These are phyloP conservation scores for Rhinoderma darwinii DNA, from an alignment of 2,113 vertebrate species.

Conservation along the genomic window DNA sequence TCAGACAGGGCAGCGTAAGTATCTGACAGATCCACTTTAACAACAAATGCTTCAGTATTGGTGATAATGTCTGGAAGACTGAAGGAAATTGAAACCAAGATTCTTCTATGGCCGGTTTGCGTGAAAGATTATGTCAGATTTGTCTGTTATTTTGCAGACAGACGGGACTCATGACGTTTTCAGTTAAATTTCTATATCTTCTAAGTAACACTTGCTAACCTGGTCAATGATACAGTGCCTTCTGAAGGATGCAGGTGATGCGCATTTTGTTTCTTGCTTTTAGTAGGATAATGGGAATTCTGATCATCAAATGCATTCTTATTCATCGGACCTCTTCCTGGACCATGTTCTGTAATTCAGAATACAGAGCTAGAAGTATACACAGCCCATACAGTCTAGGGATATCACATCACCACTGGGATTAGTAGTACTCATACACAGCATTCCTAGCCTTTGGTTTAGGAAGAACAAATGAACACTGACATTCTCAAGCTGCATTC, in stretches of 20 bases:
- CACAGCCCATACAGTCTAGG: neutral
- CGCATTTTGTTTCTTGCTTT: constrained; percentile 61
- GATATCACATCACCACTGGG: neutral
- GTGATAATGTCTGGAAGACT: no score
- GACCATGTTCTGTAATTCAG: constrained; percentile 15
- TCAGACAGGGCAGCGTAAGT: no score
- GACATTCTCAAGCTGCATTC: no score
- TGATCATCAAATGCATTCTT: constrained; percentile 20
- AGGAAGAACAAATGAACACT: no score
- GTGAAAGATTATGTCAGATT: no score
- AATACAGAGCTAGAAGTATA: neutral
- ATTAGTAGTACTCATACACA: neutral
- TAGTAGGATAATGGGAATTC: constrained; percentile 51
- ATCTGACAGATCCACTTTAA: no score
- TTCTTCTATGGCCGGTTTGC: no score
- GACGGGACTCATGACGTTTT: no score
- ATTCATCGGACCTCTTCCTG: neutral
- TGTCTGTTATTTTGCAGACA: no score
- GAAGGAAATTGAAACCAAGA: no score
- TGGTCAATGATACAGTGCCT: neutral
- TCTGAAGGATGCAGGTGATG: neutral
- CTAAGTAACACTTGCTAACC: constrained; percentile 9
- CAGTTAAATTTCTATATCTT: no score
- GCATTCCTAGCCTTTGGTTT: neutral
- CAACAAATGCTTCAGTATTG: no score